Evolutionary conservation across 2,888 invertebrate species (phyloP), one percentile per base, ranked within the genome.

Genomic region (Mesoligia furuncula): DNA sequence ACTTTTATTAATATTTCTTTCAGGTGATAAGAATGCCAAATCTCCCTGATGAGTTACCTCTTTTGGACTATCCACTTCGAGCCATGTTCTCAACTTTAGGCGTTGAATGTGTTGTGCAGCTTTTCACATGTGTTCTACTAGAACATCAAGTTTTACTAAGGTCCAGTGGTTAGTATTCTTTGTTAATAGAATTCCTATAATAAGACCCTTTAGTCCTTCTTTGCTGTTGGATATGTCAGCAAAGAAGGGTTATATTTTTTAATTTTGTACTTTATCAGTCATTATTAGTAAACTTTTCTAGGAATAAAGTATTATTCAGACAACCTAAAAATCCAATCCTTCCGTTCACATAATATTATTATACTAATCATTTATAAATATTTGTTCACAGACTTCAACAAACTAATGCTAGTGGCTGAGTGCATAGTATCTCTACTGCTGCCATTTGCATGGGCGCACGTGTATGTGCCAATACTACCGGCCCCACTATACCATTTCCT

Each of bases 371-470:
- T 5, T 36, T 54, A 68, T 9, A 24, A 61, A 73, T 78, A 45
- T 70, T 67, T 64, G 27, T 66, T 75, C 75, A 31, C 97, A 98
- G 99, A 99, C 97, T 99, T 98, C 95, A 99, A 99, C 96, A 98
- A 98, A 92, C 96, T 99, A 89, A 99, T 99, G 99, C 97, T 99
- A 85, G 99, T 99, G 27, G 99, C 99, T 9, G 99, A 99, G 95
- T 98, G 99, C 90, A 97, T 99, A 88, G 98, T 98, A 6, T 97
- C 98, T 0, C 97, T 99, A 42, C 96, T 99, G 61, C 98, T 99
- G 91, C 99, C 99, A 2, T 99, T 99, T 93, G 97, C 98, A 45
- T 99, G 99, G 99, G 99, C 99, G 73, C 99, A 99, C 94, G 99
- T 99, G 6, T 99, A 99, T 95, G 99, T 99, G 80, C 99, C 99